phyloP scores from a whole-genome alignment of 1,140 invertebrate species.

The Akabosia matsudoensis region DNA sequence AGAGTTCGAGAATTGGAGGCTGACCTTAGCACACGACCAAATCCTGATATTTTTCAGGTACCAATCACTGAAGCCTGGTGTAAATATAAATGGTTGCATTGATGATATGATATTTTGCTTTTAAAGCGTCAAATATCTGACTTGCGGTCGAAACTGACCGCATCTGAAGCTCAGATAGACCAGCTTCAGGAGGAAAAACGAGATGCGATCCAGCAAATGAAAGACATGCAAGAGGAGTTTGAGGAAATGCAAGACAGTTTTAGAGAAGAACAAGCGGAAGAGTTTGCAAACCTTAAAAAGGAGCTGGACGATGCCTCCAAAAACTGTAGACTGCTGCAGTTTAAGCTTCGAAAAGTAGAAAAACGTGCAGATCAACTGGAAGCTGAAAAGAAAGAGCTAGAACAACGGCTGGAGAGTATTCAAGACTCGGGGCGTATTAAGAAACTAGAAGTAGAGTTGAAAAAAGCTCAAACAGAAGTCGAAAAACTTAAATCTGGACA shows the following conservation, averaged over 20 bases:
- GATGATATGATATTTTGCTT: not conserved
- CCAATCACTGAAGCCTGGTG: slow-evolving; percentile 6
- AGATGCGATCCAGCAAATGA: slow-evolving; percentile 87
- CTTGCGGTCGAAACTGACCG: slow-evolving; percentile 71
- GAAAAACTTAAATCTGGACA: slow-evolving; percentile 57
- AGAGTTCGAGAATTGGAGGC: slow-evolving; percentile 69
- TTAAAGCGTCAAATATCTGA: slow-evolving; percentile 54
- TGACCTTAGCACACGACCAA: slow-evolving; percentile 57
- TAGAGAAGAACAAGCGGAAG: slow-evolving; percentile 94
- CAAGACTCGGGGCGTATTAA: slow-evolving; percentile 56
- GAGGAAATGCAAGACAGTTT: slow-evolving; percentile 98
- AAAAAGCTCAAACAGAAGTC: slow-evolving; percentile 69
- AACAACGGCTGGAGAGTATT: slow-evolving; percentile 49
- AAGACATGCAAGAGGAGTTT: slow-evolving; percentile 91
- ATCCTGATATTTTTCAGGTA: slow-evolving; percentile 38
- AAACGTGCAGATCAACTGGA: slow-evolving; percentile 83
- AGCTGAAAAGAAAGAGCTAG: slow-evolving; percentile 70
- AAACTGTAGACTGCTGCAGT: slow-evolving; percentile 96
- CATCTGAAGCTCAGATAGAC: slow-evolving; percentile 83
- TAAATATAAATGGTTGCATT: slow-evolving; percentile 31
- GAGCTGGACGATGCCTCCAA: slow-evolving; percentile 94
- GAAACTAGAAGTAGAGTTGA: slow-evolving; percentile 77
- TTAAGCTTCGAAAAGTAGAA: slow-evolving; percentile 95
- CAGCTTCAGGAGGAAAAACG: slow-evolving; percentile 95
- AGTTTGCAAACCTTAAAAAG: slow-evolving; percentile 89